Evolutionary conservation across 1,140 invertebrate genomes (phyloP).

Genomic region (Helicoverpa zea): DNA sequence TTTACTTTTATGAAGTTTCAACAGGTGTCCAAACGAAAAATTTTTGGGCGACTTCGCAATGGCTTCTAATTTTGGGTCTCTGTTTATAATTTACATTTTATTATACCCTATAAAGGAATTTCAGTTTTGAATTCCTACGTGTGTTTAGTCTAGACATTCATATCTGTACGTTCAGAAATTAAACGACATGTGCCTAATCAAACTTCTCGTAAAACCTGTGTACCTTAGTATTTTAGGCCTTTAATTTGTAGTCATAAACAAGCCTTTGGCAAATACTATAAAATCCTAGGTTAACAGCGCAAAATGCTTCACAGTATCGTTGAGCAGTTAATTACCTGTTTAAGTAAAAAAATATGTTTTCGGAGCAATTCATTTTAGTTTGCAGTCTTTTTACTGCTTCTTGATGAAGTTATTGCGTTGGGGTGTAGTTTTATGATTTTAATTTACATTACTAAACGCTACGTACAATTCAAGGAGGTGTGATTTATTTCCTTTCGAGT

Average conservation of each 20-base stretch:
- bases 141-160: no score
- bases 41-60: no score
- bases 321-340: background rate
- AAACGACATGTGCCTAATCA: background rate
- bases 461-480: background rate
- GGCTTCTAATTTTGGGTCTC: no score
- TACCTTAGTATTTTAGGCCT: background rate
- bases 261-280: background rate
- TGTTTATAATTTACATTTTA: no score
- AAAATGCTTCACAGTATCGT: background rate
- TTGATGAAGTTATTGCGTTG: background rate
- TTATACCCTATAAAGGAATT: no score
- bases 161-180: no score
- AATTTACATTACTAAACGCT: background rate
- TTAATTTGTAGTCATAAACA: background rate
- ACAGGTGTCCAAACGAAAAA: no score
- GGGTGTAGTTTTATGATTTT: background rate
- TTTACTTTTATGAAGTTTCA: no score
- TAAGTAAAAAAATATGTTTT: slow-evolving; percentile 15
- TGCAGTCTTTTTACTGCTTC: slow-evolving; percentile 2
- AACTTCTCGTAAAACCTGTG: background rate
- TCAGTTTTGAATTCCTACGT: no score
- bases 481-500: no score
- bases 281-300: background rate
- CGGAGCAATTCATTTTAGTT: slow-evolving; percentile 31